A percentile compares a stretch with the other conserved stretches of the same genome.
Conservation (phyloP, 1,140 invertebrate species). For the Battus philenor region DNA sequence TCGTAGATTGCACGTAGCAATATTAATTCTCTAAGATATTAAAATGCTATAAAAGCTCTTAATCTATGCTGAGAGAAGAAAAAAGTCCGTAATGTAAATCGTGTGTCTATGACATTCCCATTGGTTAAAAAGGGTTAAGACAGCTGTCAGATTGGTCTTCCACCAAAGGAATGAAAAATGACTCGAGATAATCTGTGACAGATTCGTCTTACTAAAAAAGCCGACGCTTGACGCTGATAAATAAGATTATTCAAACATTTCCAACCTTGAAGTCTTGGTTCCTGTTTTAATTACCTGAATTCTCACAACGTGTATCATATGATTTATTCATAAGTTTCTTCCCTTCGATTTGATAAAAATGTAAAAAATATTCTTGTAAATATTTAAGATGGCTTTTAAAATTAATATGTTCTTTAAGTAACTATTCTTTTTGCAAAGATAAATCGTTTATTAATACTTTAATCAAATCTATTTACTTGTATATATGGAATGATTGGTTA, state of each 20-base stretch:
- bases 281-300: slow-evolving; percentile 69
- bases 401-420: too few relatives aligned
- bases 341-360: too few relatives aligned
- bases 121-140: slow-evolving; percentile 73
- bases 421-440: too few relatives aligned
- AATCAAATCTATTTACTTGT: too few relatives aligned
- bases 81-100: slow-evolving; percentile 55
- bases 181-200: slow-evolving; percentile 69
- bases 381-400: too few relatives aligned
- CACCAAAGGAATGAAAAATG: slow-evolving; percentile 69
- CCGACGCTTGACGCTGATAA: slow-evolving; percentile 66
- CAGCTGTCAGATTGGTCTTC: slow-evolving; percentile 65
- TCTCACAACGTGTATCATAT: slow-evolving; percentile 61
- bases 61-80: slow-evolving; percentile 32
- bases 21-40: slow-evolving; percentile 24
- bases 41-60: slow-evolving; percentile 43
- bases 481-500: too few relatives aligned
- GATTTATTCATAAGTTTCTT: too few relatives aligned
- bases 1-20: slow-evolving; percentile 16
- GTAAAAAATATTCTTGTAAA: too few relatives aligned
- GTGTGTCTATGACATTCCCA: slow-evolving; percentile 60
- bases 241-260: slow-evolving; percentile 67
- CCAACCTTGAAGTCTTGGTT: slow-evolving; percentile 58
- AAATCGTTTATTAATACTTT: too few relatives aligned
- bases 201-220: slow-evolving; percentile 71